Percentiles rank a stretch among this genome's conserved stretches.
These are phyloP conservation scores for Bombus waltoni DNA, from an alignment of 1,140 invertebrate species.

Conservation along the genomic window DNA sequence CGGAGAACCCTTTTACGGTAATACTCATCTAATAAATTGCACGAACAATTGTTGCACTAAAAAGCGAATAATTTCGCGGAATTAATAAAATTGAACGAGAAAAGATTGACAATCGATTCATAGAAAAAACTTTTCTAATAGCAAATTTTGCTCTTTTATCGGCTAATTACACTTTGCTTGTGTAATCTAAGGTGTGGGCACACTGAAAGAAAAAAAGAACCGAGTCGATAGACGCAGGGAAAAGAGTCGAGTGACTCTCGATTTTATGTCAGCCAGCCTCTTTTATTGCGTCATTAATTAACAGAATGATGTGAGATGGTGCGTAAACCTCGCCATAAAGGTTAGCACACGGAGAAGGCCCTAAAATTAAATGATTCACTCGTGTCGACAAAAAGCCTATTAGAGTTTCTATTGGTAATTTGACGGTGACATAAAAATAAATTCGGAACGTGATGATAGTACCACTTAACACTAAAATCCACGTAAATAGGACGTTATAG, in stretches of 20 bases:
- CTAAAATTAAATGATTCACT: constrained; percentile 49
- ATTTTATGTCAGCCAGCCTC: constrained; percentile 38
- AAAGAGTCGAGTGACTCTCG: constrained; percentile 29
- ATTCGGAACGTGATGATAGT: neutral
- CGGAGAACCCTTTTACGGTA: neutral
- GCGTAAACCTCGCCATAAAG: constrained; percentile 48
- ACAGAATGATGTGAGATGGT: constrained; percentile 42
- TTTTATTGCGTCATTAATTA: constrained; percentile 52
- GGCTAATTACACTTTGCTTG: neutral
- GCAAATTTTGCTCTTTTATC: neutral
- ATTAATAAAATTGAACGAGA: neutral
- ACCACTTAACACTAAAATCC: neutral
- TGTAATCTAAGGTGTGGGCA: neutral
- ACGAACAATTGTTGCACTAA: neutral
- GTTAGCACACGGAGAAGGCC: constrained; percentile 21
- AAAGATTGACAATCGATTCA: neutral
- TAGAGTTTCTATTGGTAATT: constrained; percentile 31
- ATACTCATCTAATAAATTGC: neutral
- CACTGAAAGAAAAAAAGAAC: neutral
- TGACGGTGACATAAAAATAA: constrained; percentile 20
- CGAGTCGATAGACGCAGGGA: neutral
- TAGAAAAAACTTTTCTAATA: neutral
- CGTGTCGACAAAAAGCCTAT: constrained; percentile 24
- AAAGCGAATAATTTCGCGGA: neutral
- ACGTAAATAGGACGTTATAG: neutral